Base-by-base conservation (phyloP, 1,140 invertebrate genomes). In the Akabosia matsudoensis region DNA sequence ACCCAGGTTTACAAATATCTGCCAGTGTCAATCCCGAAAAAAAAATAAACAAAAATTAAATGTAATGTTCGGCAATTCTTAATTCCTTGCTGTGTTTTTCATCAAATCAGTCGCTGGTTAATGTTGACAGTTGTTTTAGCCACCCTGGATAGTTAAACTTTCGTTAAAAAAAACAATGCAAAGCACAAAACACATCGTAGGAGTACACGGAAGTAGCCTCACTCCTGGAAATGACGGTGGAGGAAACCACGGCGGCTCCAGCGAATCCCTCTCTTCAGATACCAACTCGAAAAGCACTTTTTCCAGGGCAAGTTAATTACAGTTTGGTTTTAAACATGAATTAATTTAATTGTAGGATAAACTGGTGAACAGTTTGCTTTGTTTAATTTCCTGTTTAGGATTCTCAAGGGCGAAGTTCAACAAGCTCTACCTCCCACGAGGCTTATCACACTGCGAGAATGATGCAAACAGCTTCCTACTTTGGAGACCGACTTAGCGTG, bases 351-450 rank as follows among this genome's bases (percentile, higher is more conserved):
- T n/a, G n/a, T n/a, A n/a, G n/a, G n/a, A n/a, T n/a, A n/a, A n/a
- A n/a, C n/a, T n/a, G n/a, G n/a, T n/a, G n/a, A n/a, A n/a, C n/a
- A n/a, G n/a, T n/a, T n/a, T n/a, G n/a, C n/a, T 45, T 24, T 56
- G n/a, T 56, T 56, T 56, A 56, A 77, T 33, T 67, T 64, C 33
- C 56, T 76, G 2, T 72, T n/a, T 37, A 76, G 78, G 74, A 80
- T n/a, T 78, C 71, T 37, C 71, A 79, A 26, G 75, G 74, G 24
- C 73, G 76, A 73, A 79, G 78, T 74, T 79, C 78, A 37, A 72
- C 78, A 34, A 73, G 64, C 70, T 74, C 75, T 26, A 73, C 73
- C 16, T 78, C 67, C 64, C 70, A 78, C 54, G 75, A 74, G 70
- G 24, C 37, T 73, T 33, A 67, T 67, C 61, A 78, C 22, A 37